Percentiles rank a stretch among this genome's conserved stretches.
Conservation (phyloP, 2,113 vertebrate species). For the Origma solitaria region DNA sequence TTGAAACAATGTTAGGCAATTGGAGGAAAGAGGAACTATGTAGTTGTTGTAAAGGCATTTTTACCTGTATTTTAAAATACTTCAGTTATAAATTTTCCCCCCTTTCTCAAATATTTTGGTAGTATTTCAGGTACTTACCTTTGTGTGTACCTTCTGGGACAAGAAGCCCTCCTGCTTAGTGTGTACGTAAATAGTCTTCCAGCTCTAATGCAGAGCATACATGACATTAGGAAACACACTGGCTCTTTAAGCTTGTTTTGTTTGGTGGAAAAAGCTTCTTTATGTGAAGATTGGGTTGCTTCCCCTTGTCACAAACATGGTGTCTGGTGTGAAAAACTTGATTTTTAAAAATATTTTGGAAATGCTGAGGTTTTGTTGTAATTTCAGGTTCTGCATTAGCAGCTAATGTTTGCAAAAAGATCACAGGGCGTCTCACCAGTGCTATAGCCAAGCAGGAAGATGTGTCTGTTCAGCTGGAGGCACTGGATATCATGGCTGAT, state of each 20-base stretch:
- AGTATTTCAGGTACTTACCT: neutral
- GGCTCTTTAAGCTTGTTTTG: neutral
- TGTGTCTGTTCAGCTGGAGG: constrained; percentile 96
- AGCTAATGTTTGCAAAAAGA: constrained; percentile 98
- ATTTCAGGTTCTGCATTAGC: constrained; percentile 90
- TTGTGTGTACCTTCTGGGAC: neutral
- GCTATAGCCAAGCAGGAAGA: constrained; percentile 99
- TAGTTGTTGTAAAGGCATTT: neutral
- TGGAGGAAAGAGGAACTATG: neutral
- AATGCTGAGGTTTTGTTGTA: neutral
- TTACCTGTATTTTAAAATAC: neutral
- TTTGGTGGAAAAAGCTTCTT: neutral
- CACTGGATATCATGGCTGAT: constrained; percentile 98
- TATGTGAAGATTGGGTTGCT: neutral
- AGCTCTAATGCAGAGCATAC: neutral
- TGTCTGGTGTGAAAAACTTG: neutral
- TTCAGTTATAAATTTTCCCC: rapidly evolving
- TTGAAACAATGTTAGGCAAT: neutral
- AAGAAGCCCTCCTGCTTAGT: neutral
- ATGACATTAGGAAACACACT: neutral
- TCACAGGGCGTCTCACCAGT: constrained; percentile 95
- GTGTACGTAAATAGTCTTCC: neutral
- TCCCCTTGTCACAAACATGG: neutral
- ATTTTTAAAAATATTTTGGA: neutral
- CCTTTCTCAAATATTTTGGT: neutral